These are phyloP conservation scores for Sarcophaga subvicina DNA, from an alignment of 2,888 invertebrate genomes.

Conservation along the genomic window DNA sequence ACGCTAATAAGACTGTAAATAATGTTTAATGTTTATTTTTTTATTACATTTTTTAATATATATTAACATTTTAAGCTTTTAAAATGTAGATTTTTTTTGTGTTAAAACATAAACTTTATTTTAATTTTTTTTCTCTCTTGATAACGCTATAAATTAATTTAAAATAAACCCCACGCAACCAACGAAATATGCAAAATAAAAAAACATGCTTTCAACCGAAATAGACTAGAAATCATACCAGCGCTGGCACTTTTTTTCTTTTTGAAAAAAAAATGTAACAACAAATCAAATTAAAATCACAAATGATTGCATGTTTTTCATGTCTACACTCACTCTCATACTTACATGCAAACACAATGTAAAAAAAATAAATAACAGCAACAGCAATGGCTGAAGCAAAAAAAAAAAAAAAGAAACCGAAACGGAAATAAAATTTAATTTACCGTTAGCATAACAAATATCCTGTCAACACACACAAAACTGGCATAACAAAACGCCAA, in stretches of 20 bases:
- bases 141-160: not conserved
- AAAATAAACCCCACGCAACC: not conserved
- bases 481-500: slow-evolving; percentile 26
- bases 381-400: not conserved
- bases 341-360: not conserved
- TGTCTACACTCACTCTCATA: not conserved
- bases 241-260: not conserved
- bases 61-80: not conserved
- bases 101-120: too few relatives aligned
- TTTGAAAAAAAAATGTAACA: not conserved
- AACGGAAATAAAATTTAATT: slow-evolving; percentile 45
- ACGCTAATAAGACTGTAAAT: not conserved
- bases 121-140: not conserved
- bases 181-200: not conserved
- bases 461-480: slow-evolving; percentile 49
- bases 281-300: slow-evolving; percentile 55
- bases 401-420: not conserved
- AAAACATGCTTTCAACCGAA: too few relatives aligned
- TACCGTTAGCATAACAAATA: slow-evolving; percentile 49
- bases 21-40: not conserved
- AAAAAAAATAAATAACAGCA: slow-evolving; percentile 11
- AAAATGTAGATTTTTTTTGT: not conserved
- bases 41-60: too few relatives aligned
- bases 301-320: slow-evolving; percentile 18
- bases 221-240: not conserved